Evolutionary conservation across 2,888 invertebrate species (phyloP), one percentile per base, ranked within the genome.

Genomic region (Polyommatus icarus): DNA sequence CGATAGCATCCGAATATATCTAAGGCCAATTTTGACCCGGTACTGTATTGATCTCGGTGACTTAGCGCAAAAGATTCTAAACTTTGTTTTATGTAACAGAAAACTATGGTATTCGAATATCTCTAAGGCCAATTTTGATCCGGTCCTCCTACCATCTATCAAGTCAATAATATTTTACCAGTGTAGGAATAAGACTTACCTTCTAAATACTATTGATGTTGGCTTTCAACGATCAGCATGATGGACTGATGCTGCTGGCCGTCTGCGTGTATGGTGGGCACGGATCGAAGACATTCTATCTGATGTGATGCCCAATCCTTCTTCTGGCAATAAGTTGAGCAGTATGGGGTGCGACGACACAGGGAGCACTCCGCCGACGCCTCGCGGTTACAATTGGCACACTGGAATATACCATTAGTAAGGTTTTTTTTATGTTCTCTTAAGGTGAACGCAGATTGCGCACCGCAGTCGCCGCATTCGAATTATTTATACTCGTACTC

Each of bases 231-330:
- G 82, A 98, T 97, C 73, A 98, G 95, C 97, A 98, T 97, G 81
- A 98, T 97, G 77, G 97, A 97, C 89, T 97, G 97, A 83, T 95
- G 95, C 82, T 90, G 92, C 77, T 89, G 90, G 8, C 91, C 84
- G 32, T 95, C 95, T 0, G 88, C 79, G 81, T 92, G 91, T 57
- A 94, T 90, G 54, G 94, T 86, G 0, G 96, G 94, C 40, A 96
- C 96, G 57, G 96, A 95, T 79, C 97, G 95, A 67, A 97, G 96
- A 87, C 97, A 97, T 88, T 98, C 97, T 80, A 97, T 97, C 89
- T 98, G 98, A 90, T 93, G 98, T 61, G 96, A 95, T 20, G 96
- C 96, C 98, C 98, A 98, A 91, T 98, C 98, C 89, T 98, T 98
- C 82, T 97, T 96, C 90, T 98, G 98, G 89, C 98, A 98, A 91